Base-by-base conservation (phyloP, 2,797 vertebrate genomes). In the Mormyrus hasselquistii region DNA sequence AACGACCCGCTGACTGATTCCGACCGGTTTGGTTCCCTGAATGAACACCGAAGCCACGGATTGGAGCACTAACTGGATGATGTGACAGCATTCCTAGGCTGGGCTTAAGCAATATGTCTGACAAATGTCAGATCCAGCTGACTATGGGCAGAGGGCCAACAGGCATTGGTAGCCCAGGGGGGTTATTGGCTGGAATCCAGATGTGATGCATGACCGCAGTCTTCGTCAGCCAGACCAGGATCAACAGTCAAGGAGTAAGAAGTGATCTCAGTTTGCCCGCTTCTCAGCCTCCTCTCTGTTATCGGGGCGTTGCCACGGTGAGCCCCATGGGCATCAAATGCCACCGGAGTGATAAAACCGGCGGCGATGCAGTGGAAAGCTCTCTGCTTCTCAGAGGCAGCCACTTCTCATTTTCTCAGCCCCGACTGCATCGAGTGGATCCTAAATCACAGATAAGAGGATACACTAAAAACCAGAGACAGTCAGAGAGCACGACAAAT, bases 361-460 rank as follows among this genome's bases (percentile, higher is more conserved):
- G 52, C 16, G 3, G 86, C 29, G 8, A 38, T 59, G 29, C 52
- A 22, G 53, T 9, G 52, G 22, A 34, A 34, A 19, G 16, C 86
- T 59, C 38, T 38, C 14, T 49, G 29, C 86, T 59, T 34, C 53
- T 25, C 2, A n/a, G 25, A 65, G 87, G 57, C 57, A 10, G 16
- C 55, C 87, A 49, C 57, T 87, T 87, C 25, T 50, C 59, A 65
- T 69, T 87, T 49, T 38, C 87, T 69, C 59, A 50, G 41, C 59
- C 57, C 16, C 22, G 22, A 14, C 44, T 25, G 44, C 57, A 25
- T 25, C 87, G 44, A 65, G 87, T 49, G 57, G 76, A 76, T 41
- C 53, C 53, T 76, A 85, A 83, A 59, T 82, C 52, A 76, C 73
- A 59, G 73, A 88, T 88, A 83, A 88, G 65, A 25, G 88, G 25